Base-by-base conservation (phyloP, 2,888 invertebrate species). In the Temnothorax rugatulus region DNA sequence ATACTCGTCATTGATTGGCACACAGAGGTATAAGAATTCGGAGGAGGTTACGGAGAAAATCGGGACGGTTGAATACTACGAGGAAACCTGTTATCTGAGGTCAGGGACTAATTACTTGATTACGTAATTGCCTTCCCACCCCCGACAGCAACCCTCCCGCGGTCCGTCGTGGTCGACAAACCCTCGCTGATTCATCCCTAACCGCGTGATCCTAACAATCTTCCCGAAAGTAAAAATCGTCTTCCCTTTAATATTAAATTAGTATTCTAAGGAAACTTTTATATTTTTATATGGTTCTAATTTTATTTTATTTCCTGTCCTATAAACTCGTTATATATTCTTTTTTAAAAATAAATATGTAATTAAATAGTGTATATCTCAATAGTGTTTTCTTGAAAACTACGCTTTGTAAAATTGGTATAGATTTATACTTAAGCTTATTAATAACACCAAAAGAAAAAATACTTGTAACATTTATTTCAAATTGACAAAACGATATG, bases 41-140 rank as follows among this genome's bases (percentile, higher is more conserved):
- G 25, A 83, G 44, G 71, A 86, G 85, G 79, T 84, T 85, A 76
- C 75, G 73, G 81, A 63, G 88, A 85, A 87, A 88, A 87, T 90
- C 84, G 73, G 84, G 87, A 87, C 86, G 82, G 89, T 84, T 87
- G 90, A 90, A 86, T 86, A 88, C 86, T 88, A 91, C 91, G 90
- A 88, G 90, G 90, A 88, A 90, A 90, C 75, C 89, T 89, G 93
- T 93, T 94, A 93, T 86, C 93, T 91, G 85, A 92, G 93, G 93
- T 94, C 93, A 92, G 93, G 93, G 93, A 92, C 92, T 94, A 94
- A 94, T 94, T 94, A 94, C 93, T 94, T 93, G 94, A 94, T 94
- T 94, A 92, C 93, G 93, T 94, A 94, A 94, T 94, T 94, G 93
- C 93, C 91, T 89, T 91, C 90, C 93, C 92, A 91, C 87, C 83